Base-by-base conservation (phyloP, 2,888 invertebrate species). In the Apotomis betuletana region DNA sequence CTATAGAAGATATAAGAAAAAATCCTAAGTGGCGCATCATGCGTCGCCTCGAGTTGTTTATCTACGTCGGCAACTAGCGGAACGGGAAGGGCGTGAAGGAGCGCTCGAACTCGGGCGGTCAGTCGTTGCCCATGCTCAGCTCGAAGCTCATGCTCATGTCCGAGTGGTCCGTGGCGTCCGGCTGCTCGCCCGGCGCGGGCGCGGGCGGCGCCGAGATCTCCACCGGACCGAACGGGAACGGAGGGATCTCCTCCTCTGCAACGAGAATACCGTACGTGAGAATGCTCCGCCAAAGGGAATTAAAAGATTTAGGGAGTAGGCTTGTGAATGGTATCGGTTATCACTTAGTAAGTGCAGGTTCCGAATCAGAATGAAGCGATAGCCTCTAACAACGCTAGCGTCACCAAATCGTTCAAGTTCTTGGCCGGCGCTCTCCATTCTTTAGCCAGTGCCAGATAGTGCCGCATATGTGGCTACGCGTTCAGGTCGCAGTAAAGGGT, bases 341-440 rank as follows among this genome's bases (percentile, higher is more conserved):
- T 27, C 27, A 27, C 27, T 27, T 27, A 2, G 27, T 27, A 27
- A 27, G 27, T 27, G 1, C 27, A 27, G 27, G 27, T 27, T 27
- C 27, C 0, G 27, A 27, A 27, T 27, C 2, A 27, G 27, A 27
- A 2, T 1, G 2, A 27, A 27, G 97, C 95, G 6, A 97, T 95
- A 74, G 96, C 95, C 76, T 96, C 96, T 55, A 99, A 92, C 95
- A 99, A 96, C 0, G 98, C 97, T 0, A 97, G 96, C 54, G 98
- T 97, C 78, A 98, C 97, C 12, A 97, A 97, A 85, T 99, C 97
- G 83, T 98, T 98, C 38, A 98, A 95, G 80, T 96, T 95, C 41
- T 97, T 91, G 0, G 98, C 96, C 51, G 99, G 94, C 63, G 98
- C 98, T 4, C 27, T 27, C 27, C 27, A 27, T 27, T 27, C 27